These are phyloP conservation scores for Oxyruncus cristatus DNA, from an alignment of 2,113 vertebrate species.

Conservation along the genomic window DNA sequence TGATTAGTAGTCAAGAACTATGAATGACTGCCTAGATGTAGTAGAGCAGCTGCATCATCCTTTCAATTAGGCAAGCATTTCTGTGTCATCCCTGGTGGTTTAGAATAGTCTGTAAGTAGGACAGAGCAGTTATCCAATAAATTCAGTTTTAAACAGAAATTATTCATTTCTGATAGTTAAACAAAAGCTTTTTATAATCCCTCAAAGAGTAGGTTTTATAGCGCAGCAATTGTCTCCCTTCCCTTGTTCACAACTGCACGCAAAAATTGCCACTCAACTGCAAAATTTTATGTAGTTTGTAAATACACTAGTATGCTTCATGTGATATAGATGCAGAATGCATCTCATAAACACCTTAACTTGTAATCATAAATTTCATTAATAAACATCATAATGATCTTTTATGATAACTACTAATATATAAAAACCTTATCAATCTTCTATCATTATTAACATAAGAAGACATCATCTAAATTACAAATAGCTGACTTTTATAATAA, in stretches of 20 bases:
- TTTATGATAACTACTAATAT: neutral
- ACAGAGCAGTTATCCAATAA: neutral
- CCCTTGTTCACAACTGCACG: neutral
- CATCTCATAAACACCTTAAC: neutral
- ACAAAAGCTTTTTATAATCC: conserved; percentile 1
- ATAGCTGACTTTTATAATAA: neutral
- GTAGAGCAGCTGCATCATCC: neutral
- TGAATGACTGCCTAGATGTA: neutral
- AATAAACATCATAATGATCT: neutral
- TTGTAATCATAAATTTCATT: neutral
- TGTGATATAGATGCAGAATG: neutral
- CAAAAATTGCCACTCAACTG: neutral
- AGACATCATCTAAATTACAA: neutral
- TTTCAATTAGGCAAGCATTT: neutral
- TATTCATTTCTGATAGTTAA: neutral
- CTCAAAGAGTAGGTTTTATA: neutral
- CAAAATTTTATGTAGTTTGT: neutral
- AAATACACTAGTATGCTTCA: neutral
- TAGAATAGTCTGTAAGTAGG: neutral
- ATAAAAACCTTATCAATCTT: neutral
- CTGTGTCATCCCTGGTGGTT: neutral
- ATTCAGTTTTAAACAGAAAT: conserved; percentile 10
- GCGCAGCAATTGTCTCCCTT: neutral
- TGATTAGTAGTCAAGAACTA: neutral
- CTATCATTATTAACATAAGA: neutral